Conservation (phyloP, 2,797 vertebrate species). For the Poeciliopsis paucimaculata region DNA sequence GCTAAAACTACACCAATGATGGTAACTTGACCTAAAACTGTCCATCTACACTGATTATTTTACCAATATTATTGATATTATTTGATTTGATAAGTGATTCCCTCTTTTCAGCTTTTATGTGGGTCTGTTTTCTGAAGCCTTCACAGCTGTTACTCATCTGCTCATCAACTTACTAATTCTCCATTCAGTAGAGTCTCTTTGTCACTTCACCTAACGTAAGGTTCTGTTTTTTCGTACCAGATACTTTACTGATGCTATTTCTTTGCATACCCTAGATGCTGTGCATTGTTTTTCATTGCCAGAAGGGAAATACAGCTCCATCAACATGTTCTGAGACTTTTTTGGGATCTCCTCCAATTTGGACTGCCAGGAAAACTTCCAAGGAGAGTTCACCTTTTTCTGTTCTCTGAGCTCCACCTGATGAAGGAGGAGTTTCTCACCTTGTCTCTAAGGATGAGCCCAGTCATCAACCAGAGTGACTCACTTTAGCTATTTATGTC, state of each 20-base stretch:
- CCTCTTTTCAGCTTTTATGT: neutral
- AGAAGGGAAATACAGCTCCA: neutral
- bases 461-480: neutral
- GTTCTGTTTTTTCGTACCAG: neutral
- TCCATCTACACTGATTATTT: neutral
- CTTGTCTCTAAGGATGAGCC: neutral
- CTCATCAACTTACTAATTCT: neutral
- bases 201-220: neutral
- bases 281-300: neutral
- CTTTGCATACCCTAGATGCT: neutral
- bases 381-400: neutral
- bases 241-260: neutral
- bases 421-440: neutral
- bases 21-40: neutral
- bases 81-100: neutral
- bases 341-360: neutral
- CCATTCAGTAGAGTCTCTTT: neutral
- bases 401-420: neutral
- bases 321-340: neutral
- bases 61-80: too few species aligned
- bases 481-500: neutral
- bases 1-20: neutral
- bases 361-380: neutral
- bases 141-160: neutral
- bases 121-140: neutral